These are phyloP conservation scores for Aleadryas rufinucha DNA, from an alignment of 2,113 vertebrate species.

Conservation along the genomic window DNA sequence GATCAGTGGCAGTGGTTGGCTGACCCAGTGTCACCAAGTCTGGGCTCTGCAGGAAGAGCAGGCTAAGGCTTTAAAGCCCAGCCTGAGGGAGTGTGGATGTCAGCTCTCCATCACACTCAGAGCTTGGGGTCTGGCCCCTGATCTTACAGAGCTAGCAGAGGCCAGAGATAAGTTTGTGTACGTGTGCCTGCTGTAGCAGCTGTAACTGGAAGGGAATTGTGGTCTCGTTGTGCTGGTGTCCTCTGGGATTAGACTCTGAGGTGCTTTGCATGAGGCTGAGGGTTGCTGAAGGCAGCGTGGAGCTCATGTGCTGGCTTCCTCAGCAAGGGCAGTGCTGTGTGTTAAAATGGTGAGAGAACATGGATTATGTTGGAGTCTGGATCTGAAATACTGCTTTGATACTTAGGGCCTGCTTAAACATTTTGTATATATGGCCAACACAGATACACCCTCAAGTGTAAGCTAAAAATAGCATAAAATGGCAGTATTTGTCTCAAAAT, in stretches of 20 bases:
- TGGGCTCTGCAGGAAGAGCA: neutral
- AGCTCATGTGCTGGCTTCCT: neutral
- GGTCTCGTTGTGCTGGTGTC: neutral
- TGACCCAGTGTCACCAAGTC: neutral
- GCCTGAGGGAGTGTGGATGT: neutral
- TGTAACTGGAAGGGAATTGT: neutral
- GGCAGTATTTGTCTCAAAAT: neutral
- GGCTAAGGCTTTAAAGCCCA: neutral
- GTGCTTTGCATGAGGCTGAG: neutral
- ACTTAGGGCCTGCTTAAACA: neutral
- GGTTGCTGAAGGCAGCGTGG: neutral
- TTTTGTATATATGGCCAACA: neutral
- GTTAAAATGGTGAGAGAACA: neutral
- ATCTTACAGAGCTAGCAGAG: neutral
- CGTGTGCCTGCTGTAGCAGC: neutral
- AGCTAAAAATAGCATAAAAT: neutral
- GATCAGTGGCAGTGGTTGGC: neutral
- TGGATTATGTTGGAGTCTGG: neutral
- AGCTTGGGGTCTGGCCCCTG: neutral
- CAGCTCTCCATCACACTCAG: neutral
- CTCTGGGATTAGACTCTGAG: neutral
- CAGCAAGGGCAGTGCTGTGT: neutral
- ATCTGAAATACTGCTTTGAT: neutral
- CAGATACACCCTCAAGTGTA: neutral
- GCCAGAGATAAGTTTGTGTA: neutral